Evolutionary conservation across 2,113 vertebrate genomes (phyloP).

Genomic region (Nesoenas mayeri): DNA sequence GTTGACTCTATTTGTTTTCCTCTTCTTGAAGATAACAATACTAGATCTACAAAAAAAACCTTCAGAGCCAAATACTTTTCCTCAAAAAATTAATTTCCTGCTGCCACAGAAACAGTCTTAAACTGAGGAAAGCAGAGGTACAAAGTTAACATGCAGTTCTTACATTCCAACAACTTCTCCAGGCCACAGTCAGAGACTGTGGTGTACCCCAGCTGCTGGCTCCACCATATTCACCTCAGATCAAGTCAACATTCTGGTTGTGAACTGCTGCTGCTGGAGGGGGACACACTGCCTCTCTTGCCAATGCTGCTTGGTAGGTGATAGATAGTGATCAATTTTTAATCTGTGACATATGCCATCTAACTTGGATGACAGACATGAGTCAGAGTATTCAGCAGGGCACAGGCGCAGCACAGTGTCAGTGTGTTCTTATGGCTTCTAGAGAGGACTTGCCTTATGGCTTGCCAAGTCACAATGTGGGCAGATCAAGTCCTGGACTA

Average conservation of each 20-base stretch:
- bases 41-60: background rate
- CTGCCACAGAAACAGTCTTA: background rate
- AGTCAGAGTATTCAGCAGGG: background rate
- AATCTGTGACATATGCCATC: background rate
- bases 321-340: background rate
- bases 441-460: background rate
- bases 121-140: background rate
- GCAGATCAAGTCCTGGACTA: background rate
- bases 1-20: background rate
- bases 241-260: background rate
- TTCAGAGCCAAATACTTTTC: background rate
- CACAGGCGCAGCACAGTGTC: background rate
- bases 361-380: background rate
- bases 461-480: background rate
- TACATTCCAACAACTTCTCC: background rate
- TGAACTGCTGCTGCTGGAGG: background rate
- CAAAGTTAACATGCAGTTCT: background rate
- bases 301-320: background rate
- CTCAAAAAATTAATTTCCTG: background rate
- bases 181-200: background rate
- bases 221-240: background rate
- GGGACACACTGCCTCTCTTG: background rate
- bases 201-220: background rate
- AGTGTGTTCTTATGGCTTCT: background rate
- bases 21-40: background rate